Percentiles rank a stretch among this genome's conserved stretches.
These are phyloP conservation scores for Styela clava DNA, from an alignment of 23 tunicate genomes.

Conservation along the genomic window DNA sequence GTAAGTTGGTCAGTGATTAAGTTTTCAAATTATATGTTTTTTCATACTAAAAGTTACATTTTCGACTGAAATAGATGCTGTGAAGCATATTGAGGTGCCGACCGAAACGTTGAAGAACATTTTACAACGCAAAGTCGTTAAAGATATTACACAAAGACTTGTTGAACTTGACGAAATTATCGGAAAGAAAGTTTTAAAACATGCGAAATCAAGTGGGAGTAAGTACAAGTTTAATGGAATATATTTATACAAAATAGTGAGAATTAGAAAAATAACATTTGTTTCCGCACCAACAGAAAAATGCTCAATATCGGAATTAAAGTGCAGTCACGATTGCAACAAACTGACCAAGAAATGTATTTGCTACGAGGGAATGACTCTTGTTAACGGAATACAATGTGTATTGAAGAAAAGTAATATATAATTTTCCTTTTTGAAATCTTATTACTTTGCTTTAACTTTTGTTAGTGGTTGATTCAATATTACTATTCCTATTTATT, in stretches of 20 bases:
- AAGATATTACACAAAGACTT: neutral
- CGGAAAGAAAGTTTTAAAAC: neutral
- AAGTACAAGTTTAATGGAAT: neutral
- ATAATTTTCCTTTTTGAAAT: too few species aligned
- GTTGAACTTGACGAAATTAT: neutral
- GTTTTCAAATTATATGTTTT: too few species aligned
- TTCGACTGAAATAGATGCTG: too few species aligned
- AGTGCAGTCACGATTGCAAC: neutral
- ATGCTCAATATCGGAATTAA: neutral
- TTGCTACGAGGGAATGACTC: neutral
- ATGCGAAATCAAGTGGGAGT: neutral
- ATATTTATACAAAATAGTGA: too few species aligned
- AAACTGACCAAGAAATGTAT: neutral
- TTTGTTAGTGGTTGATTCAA: too few species aligned
- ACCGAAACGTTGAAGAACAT: neutral
- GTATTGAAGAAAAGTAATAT: neutral
- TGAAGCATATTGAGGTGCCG: neutral
- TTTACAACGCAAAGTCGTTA: neutral
- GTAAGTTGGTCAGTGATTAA: too few species aligned
- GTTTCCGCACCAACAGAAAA: too few species aligned
- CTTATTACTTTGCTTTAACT: too few species aligned
- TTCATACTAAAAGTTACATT: too few species aligned
- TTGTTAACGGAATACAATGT: neutral
- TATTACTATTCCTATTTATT: too few species aligned
- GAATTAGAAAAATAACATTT: too few species aligned